Evolutionary conservation across 2,888 invertebrate genomes (phyloP), one percentile per base, ranked within the genome.

Genomic region (Amiota communis): DNA sequence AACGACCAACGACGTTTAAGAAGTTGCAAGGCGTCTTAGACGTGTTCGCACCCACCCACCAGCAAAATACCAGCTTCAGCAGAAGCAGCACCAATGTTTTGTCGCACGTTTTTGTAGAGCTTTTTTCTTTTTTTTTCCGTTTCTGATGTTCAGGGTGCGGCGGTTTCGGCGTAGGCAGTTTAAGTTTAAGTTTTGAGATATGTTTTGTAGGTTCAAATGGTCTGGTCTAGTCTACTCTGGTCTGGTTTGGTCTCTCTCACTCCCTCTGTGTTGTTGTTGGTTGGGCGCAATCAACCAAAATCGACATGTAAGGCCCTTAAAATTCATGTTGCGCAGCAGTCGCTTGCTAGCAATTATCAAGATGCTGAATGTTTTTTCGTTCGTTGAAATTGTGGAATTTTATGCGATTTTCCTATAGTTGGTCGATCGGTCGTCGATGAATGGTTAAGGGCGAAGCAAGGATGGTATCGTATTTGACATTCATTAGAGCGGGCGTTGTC

Each of bases 281-380:
- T 6, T 36, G 36, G 36, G 36, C 36, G 49, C 78, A 77, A 85
- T 78, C 76, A 74, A 72, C 76, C 36, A 70, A 74, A 74, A 78
- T 83, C 83, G 82, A 85, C 86, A 83, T 83, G 83, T 85, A 81
- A 81, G 83, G 84, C 83, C 83, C 83, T 85, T 83, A 85, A 85
- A 84, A 83, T 85, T 75, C 81, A 82, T 83, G 82, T 81, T 72
- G 76, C 65, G 64, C 48, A 17, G 53, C 47, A 47, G 64, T 65
- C 64, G 48, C 48, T 65, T 63, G 59, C 59, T 59, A 17, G 64
- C 64, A 65, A 65, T 65, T 65, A 65, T 65, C 64, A 65, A 65
- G 64, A 65, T 65, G 64, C 47, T 65, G 64, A 57, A 57, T 57
- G 10, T 57, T 13, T 57, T 8, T 36, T 36, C n/a, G 36, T 36